These are phyloP conservation scores for Lophius piscatorius DNA, from an alignment of 2,113 vertebrate species.

Conservation along the genomic window DNA sequence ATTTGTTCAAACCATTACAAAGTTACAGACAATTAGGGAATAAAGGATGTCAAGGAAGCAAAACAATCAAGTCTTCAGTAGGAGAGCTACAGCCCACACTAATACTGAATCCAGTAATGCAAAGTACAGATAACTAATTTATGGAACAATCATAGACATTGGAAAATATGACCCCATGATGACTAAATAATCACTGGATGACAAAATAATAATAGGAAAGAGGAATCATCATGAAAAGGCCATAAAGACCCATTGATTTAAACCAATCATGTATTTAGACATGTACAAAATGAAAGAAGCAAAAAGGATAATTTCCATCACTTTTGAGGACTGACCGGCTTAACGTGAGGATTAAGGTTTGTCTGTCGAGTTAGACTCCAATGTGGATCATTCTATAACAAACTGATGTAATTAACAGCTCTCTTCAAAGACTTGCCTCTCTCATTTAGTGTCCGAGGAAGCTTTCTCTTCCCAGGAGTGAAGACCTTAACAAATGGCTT, in stretches of 20 bases:
- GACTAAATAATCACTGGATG: constrained; percentile 74
- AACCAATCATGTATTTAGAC: constrained; percentile 66
- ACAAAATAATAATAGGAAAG: constrained; percentile 75
- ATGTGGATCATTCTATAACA: constrained; percentile 66
- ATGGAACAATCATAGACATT: constrained; percentile 55
- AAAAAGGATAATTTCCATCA: constrained; percentile 60
- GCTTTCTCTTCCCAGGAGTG: constrained; percentile 64
- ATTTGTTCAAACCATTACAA: constrained; percentile 26
- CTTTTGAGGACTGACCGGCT: constrained; percentile 57
- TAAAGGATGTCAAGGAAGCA: constrained; percentile 31
- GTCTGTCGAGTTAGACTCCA: constrained; percentile 58
- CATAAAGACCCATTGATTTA: constrained; percentile 57
- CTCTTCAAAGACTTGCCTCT: constrained; percentile 66
- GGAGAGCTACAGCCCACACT: constrained; percentile 25
- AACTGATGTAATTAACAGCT: constrained; percentile 77
- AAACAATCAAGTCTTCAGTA: constrained; percentile 32
- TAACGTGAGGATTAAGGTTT: constrained; percentile 66
- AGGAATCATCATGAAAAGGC: constrained; percentile 61
- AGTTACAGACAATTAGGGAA: constrained; percentile 56
- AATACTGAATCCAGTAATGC: constrained; percentile 39
- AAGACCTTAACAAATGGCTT: constrained; percentile 81
- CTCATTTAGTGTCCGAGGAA: constrained; percentile 66
- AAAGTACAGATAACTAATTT: constrained; percentile 49
- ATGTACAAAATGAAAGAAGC: constrained; percentile 48
- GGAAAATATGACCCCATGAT: constrained; percentile 69